Conservation (phyloP, 1,140 invertebrate species). For the Periplaneta americana region DNA sequence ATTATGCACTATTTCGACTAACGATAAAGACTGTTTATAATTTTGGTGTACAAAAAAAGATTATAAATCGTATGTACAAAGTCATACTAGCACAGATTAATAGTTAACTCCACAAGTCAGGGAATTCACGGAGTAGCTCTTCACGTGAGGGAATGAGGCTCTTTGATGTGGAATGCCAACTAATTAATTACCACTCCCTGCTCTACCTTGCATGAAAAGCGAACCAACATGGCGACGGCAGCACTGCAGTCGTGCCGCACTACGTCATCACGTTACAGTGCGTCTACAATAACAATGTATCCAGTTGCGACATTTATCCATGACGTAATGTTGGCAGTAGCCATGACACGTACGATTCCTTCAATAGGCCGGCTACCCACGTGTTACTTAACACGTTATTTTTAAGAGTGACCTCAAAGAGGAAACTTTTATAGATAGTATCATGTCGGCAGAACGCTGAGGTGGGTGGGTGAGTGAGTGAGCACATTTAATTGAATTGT, state of each 20-base stretch:
- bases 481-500: background rate
- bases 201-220: no score
- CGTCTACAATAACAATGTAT: background rate
- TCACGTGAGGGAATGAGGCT: no score
- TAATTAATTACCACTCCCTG: no score
- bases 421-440: background rate
- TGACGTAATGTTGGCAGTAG: background rate
- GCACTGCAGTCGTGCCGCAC: background rate
- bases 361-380: background rate
- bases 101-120: no score
- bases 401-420: background rate
- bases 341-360: background rate
- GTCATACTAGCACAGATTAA: no score
- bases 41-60: no score
- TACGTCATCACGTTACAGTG: background rate
- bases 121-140: no score
- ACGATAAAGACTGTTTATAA: no score
- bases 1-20: no score
- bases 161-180: no score
- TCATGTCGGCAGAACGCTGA: background rate
- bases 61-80: no score
- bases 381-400: background rate
- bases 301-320: background rate
- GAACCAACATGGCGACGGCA: no score
- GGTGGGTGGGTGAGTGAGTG: background rate